phyloP scores from a whole-genome alignment of 2,888 invertebrate genomes.

The Acleris laterana region DNA sequence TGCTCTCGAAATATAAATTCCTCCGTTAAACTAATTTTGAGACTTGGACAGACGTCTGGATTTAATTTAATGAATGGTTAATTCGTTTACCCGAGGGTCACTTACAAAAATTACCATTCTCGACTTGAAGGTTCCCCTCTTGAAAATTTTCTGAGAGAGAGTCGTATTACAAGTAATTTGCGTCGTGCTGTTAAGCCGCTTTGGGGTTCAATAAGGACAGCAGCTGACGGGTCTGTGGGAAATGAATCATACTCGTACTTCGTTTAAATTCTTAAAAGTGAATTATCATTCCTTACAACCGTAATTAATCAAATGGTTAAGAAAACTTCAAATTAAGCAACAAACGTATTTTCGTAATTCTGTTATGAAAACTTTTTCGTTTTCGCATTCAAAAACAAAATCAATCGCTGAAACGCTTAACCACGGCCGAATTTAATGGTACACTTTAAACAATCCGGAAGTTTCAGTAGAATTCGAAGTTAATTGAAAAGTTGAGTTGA shows the following conservation, averaged over 20 bases:
- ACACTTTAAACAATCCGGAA: conserved; percentile 48
- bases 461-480: conserved; percentile 52
- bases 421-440: conserved; percentile 45
- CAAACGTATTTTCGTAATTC: conserved; percentile 10
- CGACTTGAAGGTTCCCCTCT: conserved; percentile 34
- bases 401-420: conserved; percentile 47
- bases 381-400: conserved; percentile 39
- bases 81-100: conserved; percentile 43
- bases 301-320: too few relatives aligned
- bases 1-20: conserved; percentile 36
- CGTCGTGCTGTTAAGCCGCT: conserved; percentile 13
- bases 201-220: neutral
- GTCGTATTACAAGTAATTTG: conserved; percentile 37
- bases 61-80: conserved; percentile 44
- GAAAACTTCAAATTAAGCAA: neutral
- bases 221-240: too few relatives aligned
- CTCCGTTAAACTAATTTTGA: conserved; percentile 41
- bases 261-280: too few relatives aligned
- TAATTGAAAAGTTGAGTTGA: conserved; percentile 58
- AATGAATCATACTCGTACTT: too few relatives aligned
- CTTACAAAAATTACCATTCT: conserved; percentile 46
- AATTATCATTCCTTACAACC: too few relatives aligned
- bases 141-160: conserved; percentile 39
- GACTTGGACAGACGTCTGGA: conserved; percentile 38
- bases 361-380: conserved; percentile 4